phyloP scores from a whole-genome alignment of 1,140 invertebrate genomes.

The Trachymyrmex septentrionalis region DNA sequence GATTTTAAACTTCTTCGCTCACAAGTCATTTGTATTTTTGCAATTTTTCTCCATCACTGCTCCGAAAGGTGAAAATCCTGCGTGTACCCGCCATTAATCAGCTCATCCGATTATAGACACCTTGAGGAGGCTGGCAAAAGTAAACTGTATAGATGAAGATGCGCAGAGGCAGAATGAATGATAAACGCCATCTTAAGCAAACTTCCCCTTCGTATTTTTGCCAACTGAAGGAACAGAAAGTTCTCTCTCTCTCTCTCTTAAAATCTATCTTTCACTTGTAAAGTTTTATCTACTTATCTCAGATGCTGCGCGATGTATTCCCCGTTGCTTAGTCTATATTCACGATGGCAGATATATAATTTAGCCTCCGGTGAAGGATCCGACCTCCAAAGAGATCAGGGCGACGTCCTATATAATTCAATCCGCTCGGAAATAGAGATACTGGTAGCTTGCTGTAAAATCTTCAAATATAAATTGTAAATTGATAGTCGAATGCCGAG shows the following conservation, averaged over 20 bases:
- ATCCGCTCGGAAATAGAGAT: constrained; percentile 36
- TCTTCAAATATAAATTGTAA: constrained; percentile 35
- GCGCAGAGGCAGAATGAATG: constrained; percentile 50
- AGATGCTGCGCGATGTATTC: constrained; percentile 17
- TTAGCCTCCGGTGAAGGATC: constrained; percentile 12
- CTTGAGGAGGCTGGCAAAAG: constrained; percentile 17
- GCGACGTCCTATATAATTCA: constrained; percentile 30
- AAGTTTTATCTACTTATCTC: constrained; percentile 49
- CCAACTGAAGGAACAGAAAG: constrained; percentile 30
- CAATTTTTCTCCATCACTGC: constrained; percentile 14
- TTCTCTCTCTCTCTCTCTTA: neutral
- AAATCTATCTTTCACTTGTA: neutral
- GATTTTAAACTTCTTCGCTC: neutral
- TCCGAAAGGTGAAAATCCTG: neutral
- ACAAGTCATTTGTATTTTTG: neutral
- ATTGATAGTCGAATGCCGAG: neutral
- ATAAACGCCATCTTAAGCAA: constrained; percentile 55
- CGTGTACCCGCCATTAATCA: constrained; percentile 49
- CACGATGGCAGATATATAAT: constrained; percentile 50
- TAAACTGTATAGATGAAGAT: constrained; percentile 20
- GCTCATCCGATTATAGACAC: constrained; percentile 33
- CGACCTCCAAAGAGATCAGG: constrained; percentile 44
- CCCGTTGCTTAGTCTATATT: constrained; percentile 44
- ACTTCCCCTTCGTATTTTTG: constrained; percentile 50
- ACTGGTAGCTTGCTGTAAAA: constrained; percentile 21